phyloP scores from a whole-genome alignment of 2,797 vertebrate genomes.

The Rhabdomys pumilio region DNA sequence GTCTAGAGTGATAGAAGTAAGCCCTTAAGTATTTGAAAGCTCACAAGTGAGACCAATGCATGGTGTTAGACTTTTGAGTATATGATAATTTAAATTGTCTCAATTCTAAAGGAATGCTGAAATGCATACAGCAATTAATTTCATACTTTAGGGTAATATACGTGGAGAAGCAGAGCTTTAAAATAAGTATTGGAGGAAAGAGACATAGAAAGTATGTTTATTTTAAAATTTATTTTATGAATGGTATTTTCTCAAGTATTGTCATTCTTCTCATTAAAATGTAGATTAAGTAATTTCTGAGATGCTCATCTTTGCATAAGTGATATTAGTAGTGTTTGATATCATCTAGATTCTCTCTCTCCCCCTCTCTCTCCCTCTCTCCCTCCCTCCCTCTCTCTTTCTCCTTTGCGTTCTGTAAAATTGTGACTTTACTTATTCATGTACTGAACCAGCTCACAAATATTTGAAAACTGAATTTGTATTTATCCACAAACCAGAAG shows the following conservation, averaged over 20 bases:
- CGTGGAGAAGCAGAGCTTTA: not conserved
- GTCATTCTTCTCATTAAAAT: not conserved
- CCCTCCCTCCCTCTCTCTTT: not conserved
- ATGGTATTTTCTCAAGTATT: constrained; percentile 31
- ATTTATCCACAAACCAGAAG: not conserved
- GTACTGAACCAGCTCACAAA: not conserved
- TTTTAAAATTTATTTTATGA: constrained; percentile 1
- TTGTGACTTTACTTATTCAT: not conserved
- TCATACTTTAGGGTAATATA: not conserved
- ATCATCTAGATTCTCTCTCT: no score
- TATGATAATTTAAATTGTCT: constrained; percentile 40
- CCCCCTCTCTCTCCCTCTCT: no score
- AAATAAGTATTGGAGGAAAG: constrained; percentile 26
- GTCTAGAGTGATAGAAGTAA: not conserved
- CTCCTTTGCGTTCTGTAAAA: not conserved
- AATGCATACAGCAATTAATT: not conserved
- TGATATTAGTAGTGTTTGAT: no score
- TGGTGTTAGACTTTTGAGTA: not conserved
- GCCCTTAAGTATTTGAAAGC: not conserved
- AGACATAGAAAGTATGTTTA: not conserved
- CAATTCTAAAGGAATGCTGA: constrained; percentile 11
- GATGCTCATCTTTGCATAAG: not conserved
- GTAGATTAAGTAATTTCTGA: constrained; percentile 18
- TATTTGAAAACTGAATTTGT: not conserved
- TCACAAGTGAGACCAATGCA: not conserved